phyloP scores from a whole-genome alignment of 1,140 invertebrate species.

The Tetramorium alpestre region DNA sequence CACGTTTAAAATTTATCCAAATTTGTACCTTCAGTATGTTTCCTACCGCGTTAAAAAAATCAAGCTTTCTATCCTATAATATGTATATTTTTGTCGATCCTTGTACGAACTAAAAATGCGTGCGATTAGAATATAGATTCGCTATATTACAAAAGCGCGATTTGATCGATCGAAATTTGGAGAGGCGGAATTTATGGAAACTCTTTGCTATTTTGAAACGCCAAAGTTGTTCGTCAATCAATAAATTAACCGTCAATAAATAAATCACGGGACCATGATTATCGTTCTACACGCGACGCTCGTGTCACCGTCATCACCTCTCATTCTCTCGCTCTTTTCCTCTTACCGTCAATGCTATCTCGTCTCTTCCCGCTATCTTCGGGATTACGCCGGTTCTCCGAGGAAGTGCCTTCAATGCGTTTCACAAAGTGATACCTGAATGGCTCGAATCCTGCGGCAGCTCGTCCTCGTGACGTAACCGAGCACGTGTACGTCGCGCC shows the following conservation, averaged over 20 bases:
- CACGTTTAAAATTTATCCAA: not conserved
- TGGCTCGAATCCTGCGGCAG: slow-evolving; percentile 66
- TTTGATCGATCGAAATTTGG: not conserved
- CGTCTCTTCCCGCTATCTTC: not conserved
- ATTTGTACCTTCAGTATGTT: no score
- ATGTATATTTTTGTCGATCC: not conserved
- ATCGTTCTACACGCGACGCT: slow-evolving; percentile 10
- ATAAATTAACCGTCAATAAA: slow-evolving; percentile 18
- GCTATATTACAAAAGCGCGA: not conserved
- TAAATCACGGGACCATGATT: not conserved
- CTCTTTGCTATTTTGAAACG: not conserved
- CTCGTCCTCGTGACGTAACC: slow-evolving; percentile 80
- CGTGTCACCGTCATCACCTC: not conserved
- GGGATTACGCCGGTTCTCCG: not conserved
- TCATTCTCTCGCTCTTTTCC: not conserved
- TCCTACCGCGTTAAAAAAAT: not conserved
- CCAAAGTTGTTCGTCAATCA: not conserved
- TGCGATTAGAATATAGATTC: not conserved
- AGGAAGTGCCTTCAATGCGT: not conserved
- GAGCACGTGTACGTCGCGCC: slow-evolving; percentile 81
- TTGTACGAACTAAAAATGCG: not conserved
- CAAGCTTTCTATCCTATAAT: not conserved
- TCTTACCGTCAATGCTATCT: not conserved
- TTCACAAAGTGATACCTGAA: slow-evolving; percentile 64
- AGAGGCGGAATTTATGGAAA: not conserved